phyloP scores from a whole-genome alignment of 37 sponge, comb jelly and placozoan genomes.

The Mnemiopsis leidyi region DNA sequence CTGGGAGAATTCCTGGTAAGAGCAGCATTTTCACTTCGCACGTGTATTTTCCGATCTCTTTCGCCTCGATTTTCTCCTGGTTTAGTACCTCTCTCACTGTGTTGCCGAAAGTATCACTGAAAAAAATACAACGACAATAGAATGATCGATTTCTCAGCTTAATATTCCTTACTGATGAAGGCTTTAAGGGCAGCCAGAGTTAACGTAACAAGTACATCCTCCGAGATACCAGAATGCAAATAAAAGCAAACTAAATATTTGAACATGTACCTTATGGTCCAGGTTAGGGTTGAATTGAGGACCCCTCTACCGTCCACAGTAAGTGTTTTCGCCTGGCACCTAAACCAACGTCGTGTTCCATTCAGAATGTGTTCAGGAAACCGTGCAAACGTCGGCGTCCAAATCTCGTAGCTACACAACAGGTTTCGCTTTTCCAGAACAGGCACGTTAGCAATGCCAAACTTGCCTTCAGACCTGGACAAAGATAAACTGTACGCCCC shows the following conservation, averaged over 20 bases:
- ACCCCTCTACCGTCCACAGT: not conserved
- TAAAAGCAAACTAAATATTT: too few relatives aligned
- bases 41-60: not conserved
- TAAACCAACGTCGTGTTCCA: not conserved
- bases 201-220: too few relatives aligned
- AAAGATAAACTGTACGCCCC: not conserved
- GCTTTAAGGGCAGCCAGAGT: too few relatives aligned
- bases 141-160: too few relatives aligned
- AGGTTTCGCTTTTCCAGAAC: not conserved
- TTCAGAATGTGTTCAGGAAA: not conserved
- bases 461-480: not conserved
- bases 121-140: not conserved
- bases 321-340: not conserved
- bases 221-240: too few relatives aligned
- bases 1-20: not conserved
- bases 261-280: slow-evolving; percentile 11
- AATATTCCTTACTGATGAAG: too few relatives aligned
- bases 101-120: not conserved
- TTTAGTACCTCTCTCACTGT: not conserved
- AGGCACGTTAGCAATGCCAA: not conserved
- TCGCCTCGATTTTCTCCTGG: not conserved
- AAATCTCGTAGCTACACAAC: not conserved
- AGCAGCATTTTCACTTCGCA: not conserved
- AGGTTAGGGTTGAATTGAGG: not conserved
- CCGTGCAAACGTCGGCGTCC: not conserved